Percentiles rank a stretch among this genome's conserved stretches.
Conservation (phyloP, 1,140 invertebrate genomes). For the Oppia nitens region DNA sequence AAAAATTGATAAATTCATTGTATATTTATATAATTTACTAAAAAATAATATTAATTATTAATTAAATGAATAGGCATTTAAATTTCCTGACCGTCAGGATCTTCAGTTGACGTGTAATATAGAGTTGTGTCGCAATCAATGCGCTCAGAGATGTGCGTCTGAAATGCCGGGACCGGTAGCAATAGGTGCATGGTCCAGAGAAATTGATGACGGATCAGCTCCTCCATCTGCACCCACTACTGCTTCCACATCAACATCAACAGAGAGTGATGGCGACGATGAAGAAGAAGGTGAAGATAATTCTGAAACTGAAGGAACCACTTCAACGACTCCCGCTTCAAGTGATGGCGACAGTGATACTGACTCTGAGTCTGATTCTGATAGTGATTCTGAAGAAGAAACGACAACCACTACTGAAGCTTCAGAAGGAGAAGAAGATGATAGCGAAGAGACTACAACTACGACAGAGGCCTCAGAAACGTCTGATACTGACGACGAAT, state of each 20-base stretch:
- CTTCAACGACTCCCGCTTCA: background rate
- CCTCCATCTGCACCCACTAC: background rate
- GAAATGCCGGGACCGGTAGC: conserved; percentile 11
- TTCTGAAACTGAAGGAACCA: background rate
- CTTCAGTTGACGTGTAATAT: conserved; percentile 55
- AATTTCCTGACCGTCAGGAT: conserved; percentile 50
- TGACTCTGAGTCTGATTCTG: background rate
- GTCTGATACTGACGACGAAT: background rate
- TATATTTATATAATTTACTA: too few species aligned
- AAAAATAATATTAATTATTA: too few species aligned
- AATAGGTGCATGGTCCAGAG: conserved; percentile 5
- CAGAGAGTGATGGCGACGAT: background rate
- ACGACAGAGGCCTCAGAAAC: background rate
- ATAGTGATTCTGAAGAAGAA: background rate
- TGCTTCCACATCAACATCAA: background rate
- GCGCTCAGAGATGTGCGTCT: conserved; percentile 17
- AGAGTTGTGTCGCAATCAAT: conserved; percentile 28
- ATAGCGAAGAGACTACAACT: background rate
- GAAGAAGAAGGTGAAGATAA: background rate
- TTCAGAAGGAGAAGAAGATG: background rate
- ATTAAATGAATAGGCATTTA: conserved; percentile 38
- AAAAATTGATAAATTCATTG: background rate
- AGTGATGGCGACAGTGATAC: background rate
- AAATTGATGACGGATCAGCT: background rate
- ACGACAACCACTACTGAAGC: background rate